Evolutionary conservation across 2,888 invertebrate genomes (phyloP), one percentile per base, ranked within the genome.

Genomic region (Nezara viridula): DNA sequence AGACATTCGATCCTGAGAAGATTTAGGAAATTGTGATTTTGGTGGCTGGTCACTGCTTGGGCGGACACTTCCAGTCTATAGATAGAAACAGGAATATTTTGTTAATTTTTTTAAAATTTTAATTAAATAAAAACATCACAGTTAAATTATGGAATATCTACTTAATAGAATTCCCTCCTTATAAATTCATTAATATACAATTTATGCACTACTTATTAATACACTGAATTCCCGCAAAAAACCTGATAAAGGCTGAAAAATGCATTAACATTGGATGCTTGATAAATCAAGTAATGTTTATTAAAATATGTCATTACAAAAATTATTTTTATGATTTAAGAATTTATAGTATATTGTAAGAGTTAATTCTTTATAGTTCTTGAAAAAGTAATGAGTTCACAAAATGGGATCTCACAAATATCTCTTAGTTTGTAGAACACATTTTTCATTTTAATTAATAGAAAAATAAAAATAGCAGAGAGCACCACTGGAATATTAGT

Each of bases 1-100:
- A 91, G 95, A 93, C 92, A 95, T 96, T 40, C 96, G 93, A 91
- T 96, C 96, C 81, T 93, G 93, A 0, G 95, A 94, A 19, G 93
- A 90, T 89, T 90, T 90, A 55, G 90, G 81, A 88, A 90, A 90
- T 44, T 37, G 77, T 73, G 88, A 60, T 60, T 87, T 87, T 60
- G 55, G 44, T 40, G 24, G 87, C 40, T 87, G 86, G 27, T 49
- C 86, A 49, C 37, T 86, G 86, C 19, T 50, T 49, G 49, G 50
- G 86, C 50, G 77, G 40, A 21, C 40, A 21, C 77, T 40, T 24
- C 77, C 77, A 44, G 77, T 21, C 77, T 77, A 16, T 27, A 60
- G 2, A 60, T 0, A 77, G 37, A 77, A 77, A 73, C 37, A 73
- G 5, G 0, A 37, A 77, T 14, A 21, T 77, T 77, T 32, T 19